Base-by-base conservation (phyloP, 1,140 invertebrate species). In the Drosophila saltans region DNA sequence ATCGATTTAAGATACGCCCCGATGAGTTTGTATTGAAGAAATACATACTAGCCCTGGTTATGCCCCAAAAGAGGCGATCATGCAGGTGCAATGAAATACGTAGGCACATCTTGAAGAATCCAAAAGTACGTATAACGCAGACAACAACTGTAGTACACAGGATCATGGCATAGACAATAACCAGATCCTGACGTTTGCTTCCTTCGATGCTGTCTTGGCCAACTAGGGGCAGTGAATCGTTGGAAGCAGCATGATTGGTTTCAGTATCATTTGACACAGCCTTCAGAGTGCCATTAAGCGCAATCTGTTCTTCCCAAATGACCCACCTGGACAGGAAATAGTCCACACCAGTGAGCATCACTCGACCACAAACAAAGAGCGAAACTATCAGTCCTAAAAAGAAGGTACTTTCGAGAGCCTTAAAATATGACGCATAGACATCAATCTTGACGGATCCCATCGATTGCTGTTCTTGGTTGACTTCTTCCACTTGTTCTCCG, bases 1-100 rank as follows among this genome's bases (percentile, higher is more conserved):
- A 98, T 52, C 97, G 92, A 92, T 98, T 98, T 9, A 98, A 92
- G 65, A 98, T 96, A 5, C 97, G 93, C 8, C 96, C 96, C 67
- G 94, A 93, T 0, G 97, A 96, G 91, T 98, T 98, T 1, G 95
- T 96, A 83, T 98, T 97, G 92, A 98, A 99, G 92, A 98, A 98
- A 21, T 94, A 94, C 94, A 98, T 97, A 0, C 96, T 97, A 0
- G 97, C 96, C 3, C 96, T 93, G 11, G 97, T 94, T 1, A 99
- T 95, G 56, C 95, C 95, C 7, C 93, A 92, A 85, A 98, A 98
- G 95, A 99, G 98, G 3, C 92, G 93, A 91, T 98, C 96, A 84
- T 99, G 98, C 11, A 98, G 92, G 11, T 93, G 95, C 45, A 95
- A 94, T 0, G 97, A 98, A 4, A 97, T 96, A 48, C 94, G 93